phyloP scores from a whole-genome alignment of 2,888 invertebrate genomes.

The Lagria hirta region DNA sequence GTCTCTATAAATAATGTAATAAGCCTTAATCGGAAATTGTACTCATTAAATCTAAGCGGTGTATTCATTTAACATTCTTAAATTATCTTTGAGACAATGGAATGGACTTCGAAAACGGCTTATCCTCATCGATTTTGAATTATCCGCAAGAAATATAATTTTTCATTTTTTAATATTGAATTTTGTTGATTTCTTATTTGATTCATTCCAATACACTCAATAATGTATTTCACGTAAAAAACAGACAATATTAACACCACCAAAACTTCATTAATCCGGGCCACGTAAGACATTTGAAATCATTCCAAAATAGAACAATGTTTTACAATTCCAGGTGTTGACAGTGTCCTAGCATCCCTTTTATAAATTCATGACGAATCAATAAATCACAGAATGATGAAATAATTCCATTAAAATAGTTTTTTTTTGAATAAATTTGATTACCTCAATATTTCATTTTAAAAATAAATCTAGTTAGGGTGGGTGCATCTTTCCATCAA shows the following conservation, averaged over 20 bases:
- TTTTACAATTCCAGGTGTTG: conserved; percentile 1
- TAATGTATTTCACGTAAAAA: conserved; percentile 9
- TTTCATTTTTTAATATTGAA: conserved; percentile 21
- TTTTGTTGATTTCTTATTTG: too few relatives aligned
- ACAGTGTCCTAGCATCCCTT: neutral
- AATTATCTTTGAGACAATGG: conserved; percentile 16
- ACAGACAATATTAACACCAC: too few relatives aligned
- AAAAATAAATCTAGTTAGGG: conserved; percentile 6
- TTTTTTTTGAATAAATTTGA: too few relatives aligned
- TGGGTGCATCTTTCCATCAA: conserved; percentile 1
- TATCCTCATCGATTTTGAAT: conserved; percentile 20
- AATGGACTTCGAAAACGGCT: conserved; percentile 5
- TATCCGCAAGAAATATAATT: conserved; percentile 15
- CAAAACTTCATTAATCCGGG: neutral
- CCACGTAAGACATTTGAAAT: conserved; percentile 2
- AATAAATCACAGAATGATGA: too few relatives aligned
- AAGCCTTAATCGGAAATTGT: conserved; percentile 31
- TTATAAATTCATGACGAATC: conserved; percentile 4
- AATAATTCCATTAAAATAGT: too few relatives aligned
- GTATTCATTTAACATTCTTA: conserved; percentile 22
- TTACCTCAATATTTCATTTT: neutral
- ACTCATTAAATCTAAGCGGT: conserved; percentile 32
- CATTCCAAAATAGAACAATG: neutral
- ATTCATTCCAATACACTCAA: too few relatives aligned
- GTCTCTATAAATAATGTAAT: conserved; percentile 34